These are phyloP conservation scores for Dolichotis patagonum DNA, from an alignment of 2,113 vertebrate genomes.

Conservation along the genomic window DNA sequence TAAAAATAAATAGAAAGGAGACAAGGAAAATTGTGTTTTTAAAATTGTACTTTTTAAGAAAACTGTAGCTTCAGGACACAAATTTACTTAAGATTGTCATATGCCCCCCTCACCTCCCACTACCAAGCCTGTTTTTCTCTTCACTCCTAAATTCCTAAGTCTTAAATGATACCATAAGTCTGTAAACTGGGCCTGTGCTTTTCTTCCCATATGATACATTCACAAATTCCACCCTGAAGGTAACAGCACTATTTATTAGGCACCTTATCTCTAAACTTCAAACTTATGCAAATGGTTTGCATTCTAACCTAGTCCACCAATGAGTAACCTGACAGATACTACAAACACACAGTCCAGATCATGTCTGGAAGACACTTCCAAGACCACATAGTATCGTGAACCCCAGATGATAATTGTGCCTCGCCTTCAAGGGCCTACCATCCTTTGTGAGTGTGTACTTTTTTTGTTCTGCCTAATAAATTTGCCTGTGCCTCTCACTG, in stretches of 20 bases:
- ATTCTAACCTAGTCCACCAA: neutral
- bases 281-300: neutral
- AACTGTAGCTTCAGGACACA: neutral
- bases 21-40: neutral
- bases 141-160: neutral
- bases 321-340: neutral
- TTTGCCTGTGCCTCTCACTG: neutral
- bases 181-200: neutral
- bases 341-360: neutral
- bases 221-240: neutral
- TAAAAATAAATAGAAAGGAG: neutral
- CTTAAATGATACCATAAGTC: neutral
- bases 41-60: neutral
- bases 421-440: neutral
- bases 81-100: neutral
- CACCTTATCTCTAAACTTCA: neutral
- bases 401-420: neutral
- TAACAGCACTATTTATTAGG: neutral
- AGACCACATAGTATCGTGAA: neutral
- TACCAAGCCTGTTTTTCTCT: neutral
- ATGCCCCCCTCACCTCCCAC: rapidly evolving
- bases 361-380: neutral
- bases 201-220: too few species aligned
- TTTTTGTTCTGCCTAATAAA: neutral
- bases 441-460: neutral